Percentiles rank a stretch among this genome's conserved stretches.
Conservation (phyloP, 2,888 invertebrate genomes). For the Ectemnius cavifrons region DNA sequence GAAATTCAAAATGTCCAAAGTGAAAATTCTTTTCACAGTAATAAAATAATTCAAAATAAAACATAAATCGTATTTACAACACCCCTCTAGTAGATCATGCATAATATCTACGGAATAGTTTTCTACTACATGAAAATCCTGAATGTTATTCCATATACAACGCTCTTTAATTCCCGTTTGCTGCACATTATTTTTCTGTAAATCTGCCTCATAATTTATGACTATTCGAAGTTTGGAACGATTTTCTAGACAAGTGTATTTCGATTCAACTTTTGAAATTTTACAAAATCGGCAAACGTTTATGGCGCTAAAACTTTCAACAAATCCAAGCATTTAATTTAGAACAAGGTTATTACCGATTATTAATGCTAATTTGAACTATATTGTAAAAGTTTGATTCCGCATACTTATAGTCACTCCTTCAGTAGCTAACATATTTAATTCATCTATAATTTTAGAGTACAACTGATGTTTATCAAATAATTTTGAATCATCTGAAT, state of each 20-base stretch:
- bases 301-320: too few species aligned
- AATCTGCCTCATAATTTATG: background rate
- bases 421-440: too few species aligned
- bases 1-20: conserved; percentile 37
- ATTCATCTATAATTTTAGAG: too few species aligned
- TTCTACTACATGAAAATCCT: conserved; percentile 51
- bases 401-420: too few species aligned
- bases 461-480: too few species aligned
- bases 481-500: too few species aligned
- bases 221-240: background rate
- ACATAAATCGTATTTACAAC: conserved; percentile 41
- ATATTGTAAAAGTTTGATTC: too few species aligned
- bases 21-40: conserved; percentile 34
- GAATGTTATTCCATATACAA: conserved; percentile 36
- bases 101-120: conserved; percentile 58
- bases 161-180: conserved; percentile 6
- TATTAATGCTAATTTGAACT: too few species aligned
- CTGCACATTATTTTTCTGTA: background rate
- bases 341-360: too few species aligned
- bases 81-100: conserved; percentile 59
- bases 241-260: background rate
- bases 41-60: conserved; percentile 32
- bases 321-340: too few species aligned
- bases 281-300: conserved; percentile 22
- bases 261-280: background rate